These are phyloP conservation scores for Bovichtus diacanthus DNA, from an alignment of 2,797 vertebrate species.

Conservation along the genomic window DNA sequence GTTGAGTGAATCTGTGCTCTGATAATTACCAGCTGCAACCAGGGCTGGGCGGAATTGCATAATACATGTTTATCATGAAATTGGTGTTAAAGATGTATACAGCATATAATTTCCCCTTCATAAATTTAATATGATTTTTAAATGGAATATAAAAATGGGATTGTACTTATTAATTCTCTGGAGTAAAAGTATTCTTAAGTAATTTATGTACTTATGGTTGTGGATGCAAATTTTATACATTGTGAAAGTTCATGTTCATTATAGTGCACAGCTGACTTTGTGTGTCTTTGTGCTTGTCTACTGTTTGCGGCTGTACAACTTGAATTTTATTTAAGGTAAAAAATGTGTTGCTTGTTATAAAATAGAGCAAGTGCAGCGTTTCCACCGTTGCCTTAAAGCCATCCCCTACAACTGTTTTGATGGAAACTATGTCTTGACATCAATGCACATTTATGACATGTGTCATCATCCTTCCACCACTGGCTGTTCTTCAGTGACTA, in stretches of 20 bases:
- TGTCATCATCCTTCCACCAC: constrained; percentile 3
- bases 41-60: neutral
- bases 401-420: neutral
- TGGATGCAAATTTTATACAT: neutral
- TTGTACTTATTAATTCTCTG: neutral
- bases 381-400: neutral
- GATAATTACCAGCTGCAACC: constrained; percentile 19
- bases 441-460: neutral
- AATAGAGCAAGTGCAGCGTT: neutral
- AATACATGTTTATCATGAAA: constrained; percentile 13
- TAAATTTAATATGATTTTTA: neutral
- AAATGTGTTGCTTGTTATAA: neutral
- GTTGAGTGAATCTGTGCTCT: constrained; percentile 7
- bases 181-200: neutral
- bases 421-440: neutral
- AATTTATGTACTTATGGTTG: neutral
- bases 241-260: neutral
- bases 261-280: neutral
- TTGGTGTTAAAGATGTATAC: neutral
- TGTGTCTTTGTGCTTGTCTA: neutral
- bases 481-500: constrained; percentile 4
- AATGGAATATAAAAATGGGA: neutral
- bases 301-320: neutral
- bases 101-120: neutral
- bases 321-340: neutral